Evolutionary conservation across 1,140 invertebrate genomes (phyloP).

Genomic region (Trissolcus basalis): DNA sequence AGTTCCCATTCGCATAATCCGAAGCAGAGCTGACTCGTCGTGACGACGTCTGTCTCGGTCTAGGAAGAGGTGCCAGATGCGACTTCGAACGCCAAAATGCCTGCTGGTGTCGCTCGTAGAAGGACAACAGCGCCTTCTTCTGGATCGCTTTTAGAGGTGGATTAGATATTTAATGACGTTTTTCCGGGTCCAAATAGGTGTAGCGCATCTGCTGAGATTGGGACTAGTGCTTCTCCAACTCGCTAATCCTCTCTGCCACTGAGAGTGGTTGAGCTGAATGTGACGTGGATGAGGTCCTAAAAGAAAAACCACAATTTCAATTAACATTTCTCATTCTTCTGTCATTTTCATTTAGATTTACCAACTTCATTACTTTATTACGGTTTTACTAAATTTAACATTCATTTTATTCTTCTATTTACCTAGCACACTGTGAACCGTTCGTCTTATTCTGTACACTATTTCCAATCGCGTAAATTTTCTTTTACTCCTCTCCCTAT

Average conservation of each 20-base stretch:
- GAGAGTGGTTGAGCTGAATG: slow-evolving; percentile 76
- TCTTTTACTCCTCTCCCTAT: slow-evolving; percentile 70
- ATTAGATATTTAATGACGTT: slow-evolving; percentile 84
- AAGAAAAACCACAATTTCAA: slow-evolving; percentile 33
- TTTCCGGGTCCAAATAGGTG: slow-evolving; percentile 85
- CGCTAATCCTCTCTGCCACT: slow-evolving; percentile 85
- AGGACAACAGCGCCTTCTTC: slow-evolving; percentile 89
- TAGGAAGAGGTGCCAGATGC: slow-evolving; percentile 77
- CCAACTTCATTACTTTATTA: too few relatives aligned
- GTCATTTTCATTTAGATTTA: too few relatives aligned
- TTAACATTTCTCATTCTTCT: too few relatives aligned
- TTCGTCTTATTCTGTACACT: slow-evolving; percentile 63
- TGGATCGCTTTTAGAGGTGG: slow-evolving; percentile 90
- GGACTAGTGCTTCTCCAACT: slow-evolving; percentile 80
- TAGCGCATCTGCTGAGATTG: slow-evolving; percentile 79
- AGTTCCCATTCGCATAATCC: slow-evolving; percentile 78
- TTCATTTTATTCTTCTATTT: too few relatives aligned
- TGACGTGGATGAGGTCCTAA: slow-evolving; percentile 59
- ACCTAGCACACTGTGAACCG: slow-evolving; percentile 33
- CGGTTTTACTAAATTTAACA: too few relatives aligned
- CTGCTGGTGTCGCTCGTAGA: slow-evolving; percentile 86
- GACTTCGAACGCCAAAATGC: slow-evolving; percentile 80
- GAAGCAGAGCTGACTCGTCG: slow-evolving; percentile 82
- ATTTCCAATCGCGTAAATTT: slow-evolving; percentile 70
- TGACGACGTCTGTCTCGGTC: slow-evolving; percentile 76